A percentile compares a stretch with the other conserved stretches of the same genome.
phyloP scores from a whole-genome alignment of 2,797 vertebrate species.

The Hirundo rustica region DNA sequence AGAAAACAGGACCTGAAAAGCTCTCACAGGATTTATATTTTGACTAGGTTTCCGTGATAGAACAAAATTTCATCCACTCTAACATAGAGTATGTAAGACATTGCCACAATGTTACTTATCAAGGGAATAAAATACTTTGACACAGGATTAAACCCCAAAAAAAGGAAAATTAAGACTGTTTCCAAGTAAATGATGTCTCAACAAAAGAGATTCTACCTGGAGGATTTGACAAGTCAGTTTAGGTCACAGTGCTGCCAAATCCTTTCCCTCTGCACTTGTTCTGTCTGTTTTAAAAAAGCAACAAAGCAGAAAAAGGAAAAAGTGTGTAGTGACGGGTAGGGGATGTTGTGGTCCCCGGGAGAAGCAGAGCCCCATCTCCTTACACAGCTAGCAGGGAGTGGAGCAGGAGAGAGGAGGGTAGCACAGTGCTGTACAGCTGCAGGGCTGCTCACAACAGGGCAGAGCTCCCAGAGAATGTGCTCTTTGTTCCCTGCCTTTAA shows the following conservation, averaged over 20 bases:
- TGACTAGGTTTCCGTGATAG: neutral
- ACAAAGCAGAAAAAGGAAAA: neutral
- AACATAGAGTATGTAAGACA: neutral
- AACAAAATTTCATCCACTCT: neutral
- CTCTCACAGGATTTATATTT: neutral
- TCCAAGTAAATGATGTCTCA: neutral
- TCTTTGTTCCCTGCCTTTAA: constrained; percentile 82
- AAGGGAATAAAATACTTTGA: neutral
- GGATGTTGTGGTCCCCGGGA: constrained; percentile 40
- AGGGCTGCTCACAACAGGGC: constrained; percentile 77
- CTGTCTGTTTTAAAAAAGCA: neutral
- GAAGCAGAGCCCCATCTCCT: constrained; percentile 70
- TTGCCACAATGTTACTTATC: neutral
- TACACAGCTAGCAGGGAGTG: constrained; percentile 62
- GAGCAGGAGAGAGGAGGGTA: constrained; percentile 71
- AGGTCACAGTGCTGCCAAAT: neutral
- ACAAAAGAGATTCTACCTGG: neutral
- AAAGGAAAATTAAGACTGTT: neutral
- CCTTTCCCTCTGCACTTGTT: neutral
- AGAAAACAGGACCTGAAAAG: neutral
- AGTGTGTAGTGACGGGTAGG: neutral
- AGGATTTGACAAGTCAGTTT: neutral
- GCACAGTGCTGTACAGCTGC: constrained; percentile 78
- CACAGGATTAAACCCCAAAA: neutral
- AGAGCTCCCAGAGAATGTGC: constrained; percentile 74